Percentiles rank a stretch among this genome's conserved stretches.
phyloP scores from a whole-genome alignment of 2,797 vertebrate species.

The Oreortyx pictus region DNA sequence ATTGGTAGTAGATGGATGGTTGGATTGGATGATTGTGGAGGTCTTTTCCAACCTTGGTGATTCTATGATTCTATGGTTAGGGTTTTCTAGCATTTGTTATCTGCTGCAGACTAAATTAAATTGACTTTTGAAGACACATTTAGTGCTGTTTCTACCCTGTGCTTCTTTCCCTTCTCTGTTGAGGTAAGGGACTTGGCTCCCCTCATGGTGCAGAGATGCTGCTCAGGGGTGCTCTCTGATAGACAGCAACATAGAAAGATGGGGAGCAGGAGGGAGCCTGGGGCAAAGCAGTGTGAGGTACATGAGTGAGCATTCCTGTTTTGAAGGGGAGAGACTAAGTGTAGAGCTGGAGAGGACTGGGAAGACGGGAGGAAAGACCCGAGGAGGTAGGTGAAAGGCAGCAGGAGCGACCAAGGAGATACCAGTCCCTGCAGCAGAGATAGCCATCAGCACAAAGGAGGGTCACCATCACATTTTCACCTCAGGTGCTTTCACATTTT shows the following conservation, averaged over 20 bases:
- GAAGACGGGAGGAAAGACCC: not conserved
- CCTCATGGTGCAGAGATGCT: rapidly evolving
- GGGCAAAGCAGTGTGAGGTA: not conserved
- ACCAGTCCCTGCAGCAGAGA: not conserved
- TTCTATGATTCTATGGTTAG: too few relatives aligned
- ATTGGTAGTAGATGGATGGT: too few relatives aligned
- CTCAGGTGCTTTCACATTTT: not conserved
- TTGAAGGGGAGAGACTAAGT: not conserved
- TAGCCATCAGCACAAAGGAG: not conserved
- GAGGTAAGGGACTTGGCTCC: not conserved
- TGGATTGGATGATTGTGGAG: too few relatives aligned
- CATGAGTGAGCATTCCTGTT: not conserved
- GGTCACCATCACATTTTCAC: rapidly evolving
- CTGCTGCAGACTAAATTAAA: not conserved
- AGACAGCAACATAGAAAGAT: not conserved
- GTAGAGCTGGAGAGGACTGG: not conserved
- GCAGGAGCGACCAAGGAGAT: not conserved
- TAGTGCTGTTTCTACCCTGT: not conserved
- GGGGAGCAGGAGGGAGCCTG: not conserved
- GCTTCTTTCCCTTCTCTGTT: not conserved
- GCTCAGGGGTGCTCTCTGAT: not conserved
- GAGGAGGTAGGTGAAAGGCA: not conserved
- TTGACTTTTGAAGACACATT: rapidly evolving
- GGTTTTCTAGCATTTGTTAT: rapidly evolving
- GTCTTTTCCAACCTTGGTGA: too few relatives aligned